Percentiles rank a stretch among this genome's conserved stretches.
Conservation (phyloP, 1,140 invertebrate genomes). For the Solenopsis invicta region DNA sequence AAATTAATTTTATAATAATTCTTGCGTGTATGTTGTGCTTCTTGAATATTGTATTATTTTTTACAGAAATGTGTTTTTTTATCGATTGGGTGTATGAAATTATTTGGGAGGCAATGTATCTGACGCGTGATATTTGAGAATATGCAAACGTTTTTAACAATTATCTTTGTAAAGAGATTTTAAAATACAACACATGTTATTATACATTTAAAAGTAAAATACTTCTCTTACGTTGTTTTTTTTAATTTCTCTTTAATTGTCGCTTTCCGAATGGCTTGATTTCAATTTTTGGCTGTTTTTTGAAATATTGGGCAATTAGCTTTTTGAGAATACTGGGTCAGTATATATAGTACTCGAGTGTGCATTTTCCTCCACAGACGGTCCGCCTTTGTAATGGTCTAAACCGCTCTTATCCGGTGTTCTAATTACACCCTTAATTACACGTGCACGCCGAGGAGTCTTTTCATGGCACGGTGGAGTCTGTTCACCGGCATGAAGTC, state of each 20-base stretch:
- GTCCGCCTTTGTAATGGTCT: slow-evolving; percentile 54
- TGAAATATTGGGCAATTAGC: background rate
- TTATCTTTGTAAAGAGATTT: background rate
- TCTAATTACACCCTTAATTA: slow-evolving; percentile 65
- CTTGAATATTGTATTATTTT: background rate
- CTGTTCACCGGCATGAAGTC: slow-evolving; percentile 57
- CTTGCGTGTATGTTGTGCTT: background rate
- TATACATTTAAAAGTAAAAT: background rate
- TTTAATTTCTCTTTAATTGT: background rate
- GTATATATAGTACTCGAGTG: slow-evolving; percentile 32
- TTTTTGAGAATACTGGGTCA: slow-evolving; percentile 45
- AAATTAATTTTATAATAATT: background rate
- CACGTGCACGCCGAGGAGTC: slow-evolving; percentile 46
- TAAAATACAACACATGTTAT: background rate
- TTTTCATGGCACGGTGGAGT: slow-evolving; percentile 45
- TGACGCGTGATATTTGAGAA: background rate
- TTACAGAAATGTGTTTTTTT: background rate
- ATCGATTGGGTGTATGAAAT: background rate
- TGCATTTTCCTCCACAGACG: slow-evolving; percentile 33
- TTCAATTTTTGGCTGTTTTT: background rate
- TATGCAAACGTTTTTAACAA: background rate
- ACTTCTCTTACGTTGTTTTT: background rate
- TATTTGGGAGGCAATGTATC: too few species aligned
- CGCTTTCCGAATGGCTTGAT: background rate
- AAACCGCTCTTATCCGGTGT: slow-evolving; percentile 63